Percentiles rank a stretch among this genome's conserved stretches.
These are phyloP conservation scores for Reticulitermes lucifugus DNA, from an alignment of 2,888 invertebrate species.

Conservation along the genomic window DNA sequence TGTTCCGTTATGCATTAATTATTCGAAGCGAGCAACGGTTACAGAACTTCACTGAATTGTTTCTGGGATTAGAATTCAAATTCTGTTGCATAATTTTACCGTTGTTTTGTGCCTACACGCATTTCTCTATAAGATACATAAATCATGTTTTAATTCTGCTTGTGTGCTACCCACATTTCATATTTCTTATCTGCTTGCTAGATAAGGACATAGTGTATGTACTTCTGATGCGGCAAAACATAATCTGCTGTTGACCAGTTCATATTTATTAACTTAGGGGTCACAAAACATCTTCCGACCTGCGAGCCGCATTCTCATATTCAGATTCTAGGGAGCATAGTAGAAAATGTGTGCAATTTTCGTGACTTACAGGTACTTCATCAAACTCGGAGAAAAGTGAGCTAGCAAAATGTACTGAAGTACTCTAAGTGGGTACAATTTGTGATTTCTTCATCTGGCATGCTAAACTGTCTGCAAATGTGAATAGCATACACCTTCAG, in stretches of 20 bases:
- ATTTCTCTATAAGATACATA: neutral
- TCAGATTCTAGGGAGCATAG: too few species aligned
- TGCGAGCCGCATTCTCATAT: too few species aligned
- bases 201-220: neutral
- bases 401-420: too few species aligned
- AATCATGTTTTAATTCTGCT: neutral
- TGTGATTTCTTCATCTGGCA: too few species aligned
- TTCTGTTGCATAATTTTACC: neutral
- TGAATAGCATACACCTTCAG: too few species aligned
- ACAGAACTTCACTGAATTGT: neutral
- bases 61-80: neutral
- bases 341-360: too few species aligned
- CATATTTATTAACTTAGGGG: neutral
- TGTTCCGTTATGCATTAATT: slow-evolving; percentile 12
- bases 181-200: neutral
- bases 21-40: neutral
- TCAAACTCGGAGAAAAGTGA: too few species aligned
- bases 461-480: too few species aligned
- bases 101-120: neutral
- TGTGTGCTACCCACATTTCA: neutral
- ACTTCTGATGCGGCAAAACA: neutral
- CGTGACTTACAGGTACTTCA: too few species aligned
- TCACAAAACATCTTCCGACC: too few species aligned
- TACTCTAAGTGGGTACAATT: too few species aligned
- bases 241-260: neutral